Evolutionary conservation across 2,797 vertebrate genomes (phyloP).

Genomic region (Myripristis murdjan): DNA sequence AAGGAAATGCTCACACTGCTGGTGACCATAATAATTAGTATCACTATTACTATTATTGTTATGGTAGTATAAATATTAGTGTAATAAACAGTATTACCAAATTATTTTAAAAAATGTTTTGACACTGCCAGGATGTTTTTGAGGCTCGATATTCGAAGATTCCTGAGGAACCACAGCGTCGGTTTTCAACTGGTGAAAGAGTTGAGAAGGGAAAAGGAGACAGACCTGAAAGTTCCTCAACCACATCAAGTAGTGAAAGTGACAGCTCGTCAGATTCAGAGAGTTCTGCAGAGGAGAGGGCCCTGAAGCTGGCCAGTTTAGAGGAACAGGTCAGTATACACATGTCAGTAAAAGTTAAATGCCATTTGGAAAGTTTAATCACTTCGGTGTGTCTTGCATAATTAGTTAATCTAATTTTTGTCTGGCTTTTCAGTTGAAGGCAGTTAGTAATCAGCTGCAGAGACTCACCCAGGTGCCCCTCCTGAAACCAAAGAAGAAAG

Average conservation of each 20-base stretch:
- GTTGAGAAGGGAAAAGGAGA: slow-evolving; percentile 64
- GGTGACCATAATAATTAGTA: too few species aligned
- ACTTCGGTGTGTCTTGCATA: slow-evolving; percentile 13
- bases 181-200: slow-evolving; percentile 25
- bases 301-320: slow-evolving; percentile 81
- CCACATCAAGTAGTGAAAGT: slow-evolving; percentile 76
- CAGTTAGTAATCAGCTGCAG: slow-evolving; percentile 88
- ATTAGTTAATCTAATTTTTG: slow-evolving; percentile 25
- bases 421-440: slow-evolving; percentile 85
- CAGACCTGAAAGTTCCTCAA: slow-evolving; percentile 70
- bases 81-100: too few species aligned
- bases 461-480: slow-evolving; percentile 84
- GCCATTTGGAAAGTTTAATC: slow-evolving; percentile 3
- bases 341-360: background rate
- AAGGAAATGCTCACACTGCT: background rate
- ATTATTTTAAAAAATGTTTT: too few species aligned
- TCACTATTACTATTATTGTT: too few species aligned
- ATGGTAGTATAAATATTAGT: too few species aligned
- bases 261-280: slow-evolving; percentile 84
- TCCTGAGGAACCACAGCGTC: slow-evolving; percentile 80
- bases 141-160: slow-evolving; percentile 91
- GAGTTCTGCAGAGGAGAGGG: slow-evolving; percentile 78
- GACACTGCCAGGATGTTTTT: slow-evolving; percentile 91
- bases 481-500: slow-evolving; percentile 86
- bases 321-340: slow-evolving; percentile 87